Conservation (phyloP, 2,113 vertebrate genomes). For the Cyrtonyx montezumae region DNA sequence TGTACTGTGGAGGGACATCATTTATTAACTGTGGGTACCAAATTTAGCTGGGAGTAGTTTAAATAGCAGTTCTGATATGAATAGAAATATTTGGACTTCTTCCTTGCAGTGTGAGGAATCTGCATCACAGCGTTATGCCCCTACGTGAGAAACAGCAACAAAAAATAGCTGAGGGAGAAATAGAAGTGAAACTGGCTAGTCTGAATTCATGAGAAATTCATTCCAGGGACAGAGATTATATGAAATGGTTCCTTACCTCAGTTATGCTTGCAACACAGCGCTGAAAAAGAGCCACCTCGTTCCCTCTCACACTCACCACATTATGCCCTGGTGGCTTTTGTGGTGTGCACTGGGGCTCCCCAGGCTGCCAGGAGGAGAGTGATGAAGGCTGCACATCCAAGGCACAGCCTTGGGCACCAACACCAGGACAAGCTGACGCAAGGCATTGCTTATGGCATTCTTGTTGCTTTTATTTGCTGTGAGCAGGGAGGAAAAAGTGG, state of each 20-base stretch:
- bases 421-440: neutral
- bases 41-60: constrained; percentile 42
- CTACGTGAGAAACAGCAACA: neutral
- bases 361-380: neutral
- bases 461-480: neutral
- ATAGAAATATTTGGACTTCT: constrained; percentile 27
- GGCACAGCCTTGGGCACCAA: neutral
- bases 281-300: neutral
- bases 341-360: neutral
- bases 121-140: neutral
- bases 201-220: constrained; percentile 1
- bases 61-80: constrained; percentile 13
- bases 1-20: neutral
- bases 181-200: constrained; percentile 5
- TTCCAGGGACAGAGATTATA: neutral
- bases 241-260: neutral
- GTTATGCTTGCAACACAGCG: neutral
- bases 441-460: neutral
- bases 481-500: neutral
- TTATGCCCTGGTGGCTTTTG: constrained; percentile 22
- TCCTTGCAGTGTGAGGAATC: constrained; percentile 23
- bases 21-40: constrained; percentile 42
- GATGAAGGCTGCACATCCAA: neutral
- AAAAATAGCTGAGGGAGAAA: neutral
- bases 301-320: neutral